Evolutionary conservation across 2,797 vertebrate genomes (phyloP).

Genomic region (Hemitrygon akajei): DNA sequence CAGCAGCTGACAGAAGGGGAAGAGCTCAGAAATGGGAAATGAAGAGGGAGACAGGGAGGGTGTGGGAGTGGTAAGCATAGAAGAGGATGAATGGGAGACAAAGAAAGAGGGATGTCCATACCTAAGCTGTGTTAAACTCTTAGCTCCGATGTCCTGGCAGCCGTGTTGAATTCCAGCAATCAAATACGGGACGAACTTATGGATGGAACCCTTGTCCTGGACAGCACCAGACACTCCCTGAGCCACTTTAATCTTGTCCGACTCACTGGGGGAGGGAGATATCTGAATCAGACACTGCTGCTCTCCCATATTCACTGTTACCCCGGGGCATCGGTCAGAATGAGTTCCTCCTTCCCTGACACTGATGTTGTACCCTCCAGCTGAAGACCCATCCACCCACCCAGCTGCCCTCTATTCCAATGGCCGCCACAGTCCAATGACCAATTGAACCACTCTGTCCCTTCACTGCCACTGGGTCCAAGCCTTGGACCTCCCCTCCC

Average conservation of each 20-base stretch:
- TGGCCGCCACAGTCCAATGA: too few relatives aligned
- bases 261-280: constrained; percentile 64
- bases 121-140: constrained; percentile 92
- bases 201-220: constrained; percentile 96
- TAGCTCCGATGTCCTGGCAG: constrained; percentile 93
- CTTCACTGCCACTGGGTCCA: too few relatives aligned
- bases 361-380: too few relatives aligned
- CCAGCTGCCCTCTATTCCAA: too few relatives aligned
- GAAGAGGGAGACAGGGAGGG: not conserved
- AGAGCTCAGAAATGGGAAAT: too few relatives aligned
- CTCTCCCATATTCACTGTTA: not conserved
- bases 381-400: too few relatives aligned
- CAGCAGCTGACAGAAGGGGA: too few relatives aligned
- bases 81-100: not conserved
- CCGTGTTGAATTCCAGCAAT: constrained; percentile 92
- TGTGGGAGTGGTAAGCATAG: not conserved
- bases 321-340: too few relatives aligned
- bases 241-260: constrained; percentile 95
- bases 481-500: too few relatives aligned
- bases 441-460: too few relatives aligned
- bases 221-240: constrained; percentile 94
- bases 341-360: too few relatives aligned
- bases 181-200: constrained; percentile 93
- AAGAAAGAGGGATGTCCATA: constrained; percentile 41
- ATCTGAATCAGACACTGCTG: not conserved